phyloP scores from a whole-genome alignment of 2,113 vertebrate species.

The Ammodramus savannarum region DNA sequence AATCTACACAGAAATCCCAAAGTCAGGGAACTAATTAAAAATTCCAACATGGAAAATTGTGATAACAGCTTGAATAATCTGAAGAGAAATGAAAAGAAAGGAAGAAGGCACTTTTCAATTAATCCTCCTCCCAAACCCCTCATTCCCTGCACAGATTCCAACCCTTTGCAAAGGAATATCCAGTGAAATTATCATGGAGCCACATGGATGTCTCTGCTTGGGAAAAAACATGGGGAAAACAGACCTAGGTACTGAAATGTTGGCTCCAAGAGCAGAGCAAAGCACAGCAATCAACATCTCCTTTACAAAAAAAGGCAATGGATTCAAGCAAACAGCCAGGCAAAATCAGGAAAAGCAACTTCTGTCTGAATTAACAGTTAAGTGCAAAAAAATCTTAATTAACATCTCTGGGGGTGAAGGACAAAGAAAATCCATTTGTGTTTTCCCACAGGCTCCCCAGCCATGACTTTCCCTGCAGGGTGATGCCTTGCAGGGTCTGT shows the following conservation, averaged over 20 bases:
- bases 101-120: conserved; percentile 22
- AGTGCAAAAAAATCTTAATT: background rate
- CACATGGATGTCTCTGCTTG: background rate
- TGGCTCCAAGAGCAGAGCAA: background rate
- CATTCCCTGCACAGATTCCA: background rate
- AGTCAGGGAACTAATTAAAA: conserved; percentile 39
- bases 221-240: background rate
- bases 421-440: background rate
- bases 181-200: background rate
- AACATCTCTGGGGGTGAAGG: background rate
- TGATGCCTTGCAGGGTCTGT: background rate
- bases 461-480: background rate
- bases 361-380: background rate
- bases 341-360: background rate
- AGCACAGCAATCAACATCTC: background rate
- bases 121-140: background rate
- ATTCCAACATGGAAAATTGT: conserved; percentile 37
- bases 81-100: conserved; percentile 30
- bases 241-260: background rate
- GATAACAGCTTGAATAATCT: conserved; percentile 36
- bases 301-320: background rate
- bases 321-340: background rate
- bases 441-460: background rate
- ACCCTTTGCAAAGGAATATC: background rate
- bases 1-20: conserved; percentile 30